Evolutionary conservation across 2,113 vertebrate species (phyloP).

Genomic region (Pelvicachromis taeniatus): DNA sequence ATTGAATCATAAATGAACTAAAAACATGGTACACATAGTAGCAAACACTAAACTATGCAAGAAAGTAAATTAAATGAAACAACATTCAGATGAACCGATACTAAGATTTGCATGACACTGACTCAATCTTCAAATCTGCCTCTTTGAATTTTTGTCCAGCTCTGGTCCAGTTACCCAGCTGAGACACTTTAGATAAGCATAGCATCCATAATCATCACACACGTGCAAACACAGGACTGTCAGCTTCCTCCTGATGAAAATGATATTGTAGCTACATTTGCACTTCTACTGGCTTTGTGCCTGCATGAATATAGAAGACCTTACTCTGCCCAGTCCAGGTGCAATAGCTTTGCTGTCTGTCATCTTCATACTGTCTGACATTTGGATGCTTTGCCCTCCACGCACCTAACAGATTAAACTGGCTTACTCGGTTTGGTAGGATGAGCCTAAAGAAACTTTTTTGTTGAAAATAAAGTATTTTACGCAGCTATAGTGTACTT

Average conservation of each 20-base stretch:
- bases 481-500: not conserved
- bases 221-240: not conserved
- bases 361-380: slow-evolving; percentile 28
- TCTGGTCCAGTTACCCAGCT: not conserved
- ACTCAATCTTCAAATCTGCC: not conserved
- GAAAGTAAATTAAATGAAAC: not conserved
- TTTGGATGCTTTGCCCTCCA: slow-evolving; percentile 17
- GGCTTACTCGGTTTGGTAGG: not conserved
- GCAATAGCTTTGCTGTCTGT: slow-evolving; percentile 11
- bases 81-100: not conserved
- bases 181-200: not conserved
- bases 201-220: not conserved
- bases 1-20: not conserved
- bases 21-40: not conserved
- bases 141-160: not conserved
- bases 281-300: slow-evolving; percentile 11
- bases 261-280: slow-evolving; percentile 1
- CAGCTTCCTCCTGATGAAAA: not conserved
- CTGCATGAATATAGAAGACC: slow-evolving; percentile 18
- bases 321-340: not conserved
- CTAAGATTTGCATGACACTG: not conserved
- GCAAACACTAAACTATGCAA: not conserved
- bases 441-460: not conserved
- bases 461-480: not conserved
- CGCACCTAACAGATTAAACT: not conserved